Evolutionary conservation across 2,113 vertebrate genomes (phyloP).

Genomic region (Phalacrocorax aristotelis): DNA sequence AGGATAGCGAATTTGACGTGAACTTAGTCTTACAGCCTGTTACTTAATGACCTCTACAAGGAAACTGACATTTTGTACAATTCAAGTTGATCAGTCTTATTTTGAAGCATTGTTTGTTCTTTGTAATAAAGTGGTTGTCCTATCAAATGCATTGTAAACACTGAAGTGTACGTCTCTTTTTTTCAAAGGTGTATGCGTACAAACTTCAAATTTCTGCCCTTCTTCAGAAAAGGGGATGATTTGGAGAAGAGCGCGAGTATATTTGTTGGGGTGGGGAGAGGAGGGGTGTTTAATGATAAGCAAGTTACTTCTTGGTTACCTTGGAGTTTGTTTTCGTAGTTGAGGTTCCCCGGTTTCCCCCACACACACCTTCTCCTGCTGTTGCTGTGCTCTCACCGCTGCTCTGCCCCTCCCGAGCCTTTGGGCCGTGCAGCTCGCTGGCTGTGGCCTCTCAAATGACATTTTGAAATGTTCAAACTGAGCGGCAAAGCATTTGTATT

Average conservation of each 20-base stretch:
- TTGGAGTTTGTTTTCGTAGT: neutral
- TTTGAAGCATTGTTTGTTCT: conserved; percentile 59
- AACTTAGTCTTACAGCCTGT: conserved; percentile 61
- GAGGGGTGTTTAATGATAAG: neutral
- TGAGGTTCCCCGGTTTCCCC: neutral
- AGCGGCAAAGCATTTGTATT: neutral
- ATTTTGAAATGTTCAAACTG: neutral
- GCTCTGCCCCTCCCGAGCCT: neutral
- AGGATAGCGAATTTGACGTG: conserved; percentile 37
- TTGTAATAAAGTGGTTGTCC: conserved; percentile 75
- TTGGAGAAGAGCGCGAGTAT: neutral
- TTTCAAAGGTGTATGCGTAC: neutral
- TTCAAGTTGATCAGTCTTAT: conserved; percentile 43
- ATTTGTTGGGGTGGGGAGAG: neutral
- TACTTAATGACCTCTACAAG: conserved; percentile 57
- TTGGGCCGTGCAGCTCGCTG: neutral
- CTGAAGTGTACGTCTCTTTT: neutral
- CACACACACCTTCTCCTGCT: neutral
- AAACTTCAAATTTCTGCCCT: neutral
- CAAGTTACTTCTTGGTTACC: neutral
- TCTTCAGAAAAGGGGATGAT: neutral
- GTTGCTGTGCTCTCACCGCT: neutral
- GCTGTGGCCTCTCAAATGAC: neutral
- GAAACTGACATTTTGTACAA: conserved; percentile 66
- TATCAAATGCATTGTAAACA: neutral